phyloP scores from a whole-genome alignment of 2,888 invertebrate species.

The Ichneumoninae sp. region DNA sequence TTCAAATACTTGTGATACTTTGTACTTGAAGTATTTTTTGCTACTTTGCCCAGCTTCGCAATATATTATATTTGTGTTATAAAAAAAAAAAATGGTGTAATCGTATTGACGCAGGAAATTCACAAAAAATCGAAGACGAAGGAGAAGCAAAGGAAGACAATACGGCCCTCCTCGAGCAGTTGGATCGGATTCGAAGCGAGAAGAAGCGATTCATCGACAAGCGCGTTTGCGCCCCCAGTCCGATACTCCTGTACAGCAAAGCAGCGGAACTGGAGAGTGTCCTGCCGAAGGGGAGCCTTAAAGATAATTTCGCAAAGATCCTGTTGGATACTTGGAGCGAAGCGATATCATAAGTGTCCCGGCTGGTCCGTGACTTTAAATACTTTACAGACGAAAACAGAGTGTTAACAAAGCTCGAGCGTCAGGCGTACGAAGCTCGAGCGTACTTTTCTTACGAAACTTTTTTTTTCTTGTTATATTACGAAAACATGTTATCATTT shows the following conservation, averaged over 20 bases:
- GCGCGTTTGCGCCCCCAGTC: conserved; percentile 76
- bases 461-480: not conserved
- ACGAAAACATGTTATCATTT: not conserved
- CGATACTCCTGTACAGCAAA: conserved; percentile 75
- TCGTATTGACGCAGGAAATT: conserved; percentile 49
- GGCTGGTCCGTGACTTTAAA: not conserved
- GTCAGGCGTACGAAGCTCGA: not conserved
- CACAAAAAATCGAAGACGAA: conserved; percentile 55
- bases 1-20: too few relatives aligned
- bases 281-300: conserved; percentile 67
- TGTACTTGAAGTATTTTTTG: too few relatives aligned
- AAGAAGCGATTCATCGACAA: conserved; percentile 74
- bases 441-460: not conserved
- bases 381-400: not conserved
- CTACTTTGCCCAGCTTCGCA: too few relatives aligned
- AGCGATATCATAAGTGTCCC: conserved; percentile 65
- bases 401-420: not conserved
- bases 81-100: not conserved
- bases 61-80: not conserved
- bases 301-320: conserved; percentile 61
- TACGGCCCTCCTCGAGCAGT: conserved; percentile 66
- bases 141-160: conserved; percentile 58
- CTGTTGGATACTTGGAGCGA: conserved; percentile 70
- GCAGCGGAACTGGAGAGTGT: conserved; percentile 70
- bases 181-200: conserved; percentile 72